Base-by-base conservation (phyloP, 2,888 invertebrate species). In the Tetheella fluctuosa region DNA sequence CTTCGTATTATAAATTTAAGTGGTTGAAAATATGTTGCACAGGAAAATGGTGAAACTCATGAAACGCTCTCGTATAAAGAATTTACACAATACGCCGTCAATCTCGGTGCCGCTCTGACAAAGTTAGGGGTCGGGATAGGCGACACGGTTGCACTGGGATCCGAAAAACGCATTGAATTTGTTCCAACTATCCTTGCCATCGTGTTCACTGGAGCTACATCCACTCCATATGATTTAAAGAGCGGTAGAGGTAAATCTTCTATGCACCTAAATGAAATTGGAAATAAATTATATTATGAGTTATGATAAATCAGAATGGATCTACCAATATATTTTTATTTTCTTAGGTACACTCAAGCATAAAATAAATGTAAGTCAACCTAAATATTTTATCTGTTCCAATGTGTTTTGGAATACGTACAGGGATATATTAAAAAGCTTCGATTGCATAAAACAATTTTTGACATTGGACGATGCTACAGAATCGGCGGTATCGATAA, bases 301-400 rank as follows among this genome's bases (percentile, higher is more conserved):
- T 55, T 34, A 6, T 28, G 73, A 28, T 59, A 23, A 52, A 17
- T n/a, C 17, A 28, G 0, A 58, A 25, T 15, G 10, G 57, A 63
- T 60, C 56, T 55, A 57, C 6, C 13, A 55, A 23, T 39, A 6
- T 30, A 59, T 54, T 37, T 58, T 61, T 59, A 59, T 61, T 60
- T 87, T 93, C 57, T 39, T 83, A 95, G 95, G 93, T 65, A 95
- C 94, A 80, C 81, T 96, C 2, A 86, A 93, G 73, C 96, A 96
- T 81, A 94, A 95, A 17, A 77, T 96, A 23, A 93, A 88, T 60
- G 89, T 96, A 60, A 95, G 95, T 0, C 94, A 94, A 70, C 96
- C 96, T 37, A 95, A 94, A 77, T 85, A 95, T 56, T 94, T 96
- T 59, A 95, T 96, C 74, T 94, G 94, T 60, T 95, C 96, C 0